Percentiles rank a stretch among this genome's conserved stretches.
These are phyloP conservation scores for Lysandra coridon DNA, from an alignment of 2,888 invertebrate species.

Conservation along the genomic window DNA sequence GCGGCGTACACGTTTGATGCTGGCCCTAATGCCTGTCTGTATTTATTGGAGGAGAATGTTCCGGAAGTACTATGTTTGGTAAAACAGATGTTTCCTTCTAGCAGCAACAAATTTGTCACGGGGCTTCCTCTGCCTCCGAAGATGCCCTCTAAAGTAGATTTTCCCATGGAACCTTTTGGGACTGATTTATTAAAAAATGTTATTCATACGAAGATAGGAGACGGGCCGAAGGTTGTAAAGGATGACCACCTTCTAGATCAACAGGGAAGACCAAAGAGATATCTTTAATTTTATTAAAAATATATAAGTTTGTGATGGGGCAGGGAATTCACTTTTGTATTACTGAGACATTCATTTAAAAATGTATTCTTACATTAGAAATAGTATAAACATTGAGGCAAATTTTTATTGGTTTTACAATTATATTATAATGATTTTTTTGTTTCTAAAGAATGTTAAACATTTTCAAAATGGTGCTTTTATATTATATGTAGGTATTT, in stretches of 20 bases:
- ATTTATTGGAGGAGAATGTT: constrained; percentile 88
- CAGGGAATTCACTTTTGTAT: neutral
- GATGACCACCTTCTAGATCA: constrained; percentile 62
- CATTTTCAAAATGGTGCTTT: neutral
- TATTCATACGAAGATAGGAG: constrained; percentile 90
- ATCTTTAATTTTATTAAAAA: neutral
- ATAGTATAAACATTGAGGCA: too few relatives aligned
- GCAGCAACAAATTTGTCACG: constrained; percentile 59
- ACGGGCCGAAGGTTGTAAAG: constrained; percentile 84
- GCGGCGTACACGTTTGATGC: constrained; percentile 99
- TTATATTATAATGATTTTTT: neutral
- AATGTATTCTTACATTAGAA: neutral
- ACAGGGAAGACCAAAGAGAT: constrained; percentile 45
- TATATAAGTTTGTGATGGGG: neutral
- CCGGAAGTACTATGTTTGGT: constrained; percentile 84
- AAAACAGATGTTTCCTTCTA: constrained; percentile 86
- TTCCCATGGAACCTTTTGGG: constrained; percentile 59
- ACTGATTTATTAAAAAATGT: constrained; percentile 87
- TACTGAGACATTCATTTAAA: neutral
- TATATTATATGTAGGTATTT: neutral
- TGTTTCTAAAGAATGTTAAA: neutral
- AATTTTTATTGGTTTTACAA: neutral
- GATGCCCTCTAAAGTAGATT: constrained; percentile 51
- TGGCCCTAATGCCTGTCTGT: constrained; percentile 97
- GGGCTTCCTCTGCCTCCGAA: constrained; percentile 50